Evolutionary conservation across 2,888 invertebrate genomes (phyloP).

Genomic region (Philereme transversata): DNA sequence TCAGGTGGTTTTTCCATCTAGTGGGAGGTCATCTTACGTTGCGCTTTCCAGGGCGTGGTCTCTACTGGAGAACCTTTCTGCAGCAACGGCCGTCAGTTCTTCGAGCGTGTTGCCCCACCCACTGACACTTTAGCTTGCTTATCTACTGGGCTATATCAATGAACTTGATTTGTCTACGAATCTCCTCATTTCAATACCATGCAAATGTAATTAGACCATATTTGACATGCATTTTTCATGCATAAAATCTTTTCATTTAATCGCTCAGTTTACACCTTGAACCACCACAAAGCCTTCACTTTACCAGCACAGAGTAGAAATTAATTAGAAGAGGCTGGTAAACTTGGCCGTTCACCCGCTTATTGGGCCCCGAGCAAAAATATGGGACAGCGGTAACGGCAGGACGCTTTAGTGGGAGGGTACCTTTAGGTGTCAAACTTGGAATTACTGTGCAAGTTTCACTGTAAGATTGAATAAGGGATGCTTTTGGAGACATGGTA

Average conservation of each 20-base stretch:
- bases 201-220: no score
- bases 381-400: slow-evolving; percentile 67
- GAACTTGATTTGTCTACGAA: no score
- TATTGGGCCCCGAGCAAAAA: slow-evolving; percentile 77
- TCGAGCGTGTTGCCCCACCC: no score
- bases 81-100: no score
- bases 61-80: no score
- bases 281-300: slow-evolving; percentile 54
- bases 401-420: slow-evolving; percentile 27
- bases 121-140: no score
- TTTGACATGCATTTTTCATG: no score
- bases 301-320: slow-evolving; percentile 76
- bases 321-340: slow-evolving; percentile 80
- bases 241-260: neutral
- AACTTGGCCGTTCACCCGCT: slow-evolving; percentile 70
- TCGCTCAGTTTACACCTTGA: slow-evolving; percentile 27
- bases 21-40: no score
- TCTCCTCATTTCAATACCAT: no score
- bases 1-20: no score
- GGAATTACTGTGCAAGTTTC: slow-evolving; percentile 26
- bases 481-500: neutral
- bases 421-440: slow-evolving; percentile 36
- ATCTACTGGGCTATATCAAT: no score
- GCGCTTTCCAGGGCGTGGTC: no score
- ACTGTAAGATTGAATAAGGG: slow-evolving; percentile 19